Percentiles rank a stretch among this genome's conserved stretches.
These are phyloP conservation scores for Trinorchestia longiramus DNA, from an alignment of 1,140 invertebrate species.

Conservation along the genomic window DNA sequence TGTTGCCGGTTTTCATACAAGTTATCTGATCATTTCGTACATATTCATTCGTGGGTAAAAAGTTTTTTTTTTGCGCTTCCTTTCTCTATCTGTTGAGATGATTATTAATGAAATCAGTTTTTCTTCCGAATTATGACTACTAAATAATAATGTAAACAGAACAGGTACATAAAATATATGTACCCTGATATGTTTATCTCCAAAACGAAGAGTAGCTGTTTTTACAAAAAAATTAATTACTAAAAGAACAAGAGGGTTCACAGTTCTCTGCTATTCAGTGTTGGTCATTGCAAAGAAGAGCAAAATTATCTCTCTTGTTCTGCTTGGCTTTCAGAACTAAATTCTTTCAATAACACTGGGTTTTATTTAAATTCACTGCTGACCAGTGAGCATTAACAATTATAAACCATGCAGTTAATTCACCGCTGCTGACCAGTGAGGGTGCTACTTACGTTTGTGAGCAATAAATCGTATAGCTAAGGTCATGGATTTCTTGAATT, in stretches of 20 bases:
- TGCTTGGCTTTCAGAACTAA: not conserved
- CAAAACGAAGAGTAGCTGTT: not conserved
- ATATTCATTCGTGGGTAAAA: not conserved
- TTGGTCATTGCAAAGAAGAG: not conserved
- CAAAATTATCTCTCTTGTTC: not conserved
- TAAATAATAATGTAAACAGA: not conserved
- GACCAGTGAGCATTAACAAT: no score
- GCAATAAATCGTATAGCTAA: no score
- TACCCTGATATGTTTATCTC: not conserved
- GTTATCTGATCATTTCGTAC: not conserved
- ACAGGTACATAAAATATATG: no score
- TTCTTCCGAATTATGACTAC: not conserved
- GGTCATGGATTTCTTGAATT: no score
- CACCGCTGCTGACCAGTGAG: no score
- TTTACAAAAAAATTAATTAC: not conserved
- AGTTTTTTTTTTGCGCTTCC: not conserved
- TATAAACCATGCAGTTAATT: no score
- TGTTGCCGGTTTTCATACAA: not conserved
- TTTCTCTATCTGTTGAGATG: not conserved
- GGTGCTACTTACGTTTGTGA: no score
- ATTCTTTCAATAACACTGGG: no score
- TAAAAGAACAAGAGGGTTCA: not conserved
- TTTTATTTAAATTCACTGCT: no score
- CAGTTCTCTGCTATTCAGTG: not conserved
- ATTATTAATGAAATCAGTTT: not conserved